Evolutionary conservation across 53 echinoderm and acorn worm species (phyloP), one percentile per base, ranked within the genome.

Genomic region (Holothuria scabra): DNA sequence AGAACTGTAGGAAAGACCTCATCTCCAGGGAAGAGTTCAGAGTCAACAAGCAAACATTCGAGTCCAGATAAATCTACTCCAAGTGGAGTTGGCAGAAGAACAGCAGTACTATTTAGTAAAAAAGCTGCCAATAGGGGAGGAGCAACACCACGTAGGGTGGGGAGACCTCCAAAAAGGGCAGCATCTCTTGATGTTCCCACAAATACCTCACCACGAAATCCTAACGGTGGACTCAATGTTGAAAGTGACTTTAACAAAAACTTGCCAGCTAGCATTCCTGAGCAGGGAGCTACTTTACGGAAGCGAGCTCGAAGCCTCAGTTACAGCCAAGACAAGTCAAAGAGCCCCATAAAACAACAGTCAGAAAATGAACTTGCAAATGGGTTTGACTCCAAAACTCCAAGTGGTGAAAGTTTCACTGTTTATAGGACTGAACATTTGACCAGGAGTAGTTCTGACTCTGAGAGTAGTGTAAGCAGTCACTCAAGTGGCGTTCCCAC

Each of bases 221-320:
- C 66, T 11, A 89, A 34, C 74, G 89, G 87, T 46, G 85, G 91
- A 18, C 83, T 87, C 26, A 83, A 87, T 60, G 85, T 91, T 28
- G 95, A 95, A 60, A 90, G 89, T 18, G 97, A 94, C 46, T 87
- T 80, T 21, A 93, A 96, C 48, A 89, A 89, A 14, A 95, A 95
- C 76, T 67, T 90, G 22, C 95, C 93, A 7, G 87, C 87, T 4
- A 80, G 85, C 13, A 63, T 74, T 41, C 67, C 82, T 26, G 75
- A 80, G 11, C 71, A 60, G 29, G 89, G 90, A 38, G 91, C 90
- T 79, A 88, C 89, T 49, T 85, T 91, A 16, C 78, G 90, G 11
- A 97, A 97, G 80, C 79, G 93, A 29, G 86, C 94, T 18, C 88
- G 97, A 32, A 97, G 93, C 76, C 81, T 90, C 71, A 97, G 97